Percentiles rank a stretch among this genome's conserved stretches.
phyloP scores from a whole-genome alignment of 2,888 invertebrate genomes.

The Cephus nigrinus region DNA sequence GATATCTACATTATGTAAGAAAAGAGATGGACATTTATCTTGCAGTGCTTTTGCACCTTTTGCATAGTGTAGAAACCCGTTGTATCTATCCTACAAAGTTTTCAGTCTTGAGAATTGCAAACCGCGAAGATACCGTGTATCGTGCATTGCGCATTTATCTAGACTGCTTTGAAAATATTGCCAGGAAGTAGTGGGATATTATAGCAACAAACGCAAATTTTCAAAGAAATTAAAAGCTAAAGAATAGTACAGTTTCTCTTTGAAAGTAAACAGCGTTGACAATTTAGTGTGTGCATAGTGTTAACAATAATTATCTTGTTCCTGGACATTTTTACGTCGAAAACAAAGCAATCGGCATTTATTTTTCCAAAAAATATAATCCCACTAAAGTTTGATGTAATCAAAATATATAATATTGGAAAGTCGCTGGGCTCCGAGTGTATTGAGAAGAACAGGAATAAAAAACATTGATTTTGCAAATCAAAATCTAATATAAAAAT shows the following conservation, averaged over 20 bases:
- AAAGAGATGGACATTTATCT: neutral
- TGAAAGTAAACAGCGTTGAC: neutral
- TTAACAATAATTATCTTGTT: neutral
- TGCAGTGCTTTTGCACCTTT: neutral
- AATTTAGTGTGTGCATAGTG: neutral
- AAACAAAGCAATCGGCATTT: neutral
- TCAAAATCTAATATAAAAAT: constrained; percentile 41
- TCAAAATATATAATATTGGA: neutral
- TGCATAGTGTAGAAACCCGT: constrained; percentile 21
- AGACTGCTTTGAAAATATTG: constrained; percentile 1
- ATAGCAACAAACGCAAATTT: neutral
- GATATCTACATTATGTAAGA: neutral
- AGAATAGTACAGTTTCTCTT: neutral
- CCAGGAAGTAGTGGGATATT: neutral
- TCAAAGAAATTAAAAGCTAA: neutral
- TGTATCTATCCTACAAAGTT: constrained; percentile 17
- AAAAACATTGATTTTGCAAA: neutral
- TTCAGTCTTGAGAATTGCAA: constrained; percentile 59
- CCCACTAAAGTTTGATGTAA: neutral
- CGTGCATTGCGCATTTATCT: neutral
- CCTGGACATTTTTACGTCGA: neutral
- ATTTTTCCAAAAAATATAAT: neutral
- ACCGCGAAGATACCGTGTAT: constrained; percentile 35
- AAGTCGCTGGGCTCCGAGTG: neutral
- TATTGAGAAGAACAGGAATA: neutral